Evolutionary conservation across 1,140 invertebrate genomes (phyloP), one percentile per base, ranked within the genome.

Genomic region (Ericerus pela): DNA sequence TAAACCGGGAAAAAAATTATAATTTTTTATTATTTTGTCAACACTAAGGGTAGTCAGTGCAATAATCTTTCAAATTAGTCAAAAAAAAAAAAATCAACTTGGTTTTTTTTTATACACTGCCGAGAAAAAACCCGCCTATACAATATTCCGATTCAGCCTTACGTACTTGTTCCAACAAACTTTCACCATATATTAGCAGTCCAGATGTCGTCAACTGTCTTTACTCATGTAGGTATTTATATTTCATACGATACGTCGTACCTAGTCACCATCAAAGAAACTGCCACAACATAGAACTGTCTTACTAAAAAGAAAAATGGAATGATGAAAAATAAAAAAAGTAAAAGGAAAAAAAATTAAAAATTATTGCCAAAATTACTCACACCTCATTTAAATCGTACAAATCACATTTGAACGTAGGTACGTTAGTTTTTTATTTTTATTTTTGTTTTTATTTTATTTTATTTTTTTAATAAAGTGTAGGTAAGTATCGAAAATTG

Each of bases 351-450:
- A 47, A 47, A 47, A 47, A 47, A 47, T 47, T 47, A 22, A 47
- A 24, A 8, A 5, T 24, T 10, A 47, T 47, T 47, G 41, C 41
- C 41, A 47, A 47, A 47, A 47, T 24, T 22, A 24, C 41, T 47
- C 20, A 47, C 41, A 47, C 41, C 41, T 47, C 41, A 47, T 47
- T 47, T 47, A 47, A 47, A 24, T 24, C 20, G 16, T 24, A 47
- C 41, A 47, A 47, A 47, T 47, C 41, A 47, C 41, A 47, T 47
- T 24, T 47, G 20, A 47, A 47, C 41, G 41, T 24, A n/a, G n/a
- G n/a, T n/a, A n/a, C n/a, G n/a, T n/a, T n/a, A n/a, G n/a, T n/a
- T n/a, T n/a, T n/a, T n/a, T n/a, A n/a, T n/a, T n/a, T n/a, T n/a
- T n/a, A n/a, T n/a, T n/a, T n/a, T n/a, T n/a, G n/a, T n/a, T n/a